phyloP scores from a whole-genome alignment of 2,113 vertebrate species.

The Pseudolaguvia tuberculata region DNA sequence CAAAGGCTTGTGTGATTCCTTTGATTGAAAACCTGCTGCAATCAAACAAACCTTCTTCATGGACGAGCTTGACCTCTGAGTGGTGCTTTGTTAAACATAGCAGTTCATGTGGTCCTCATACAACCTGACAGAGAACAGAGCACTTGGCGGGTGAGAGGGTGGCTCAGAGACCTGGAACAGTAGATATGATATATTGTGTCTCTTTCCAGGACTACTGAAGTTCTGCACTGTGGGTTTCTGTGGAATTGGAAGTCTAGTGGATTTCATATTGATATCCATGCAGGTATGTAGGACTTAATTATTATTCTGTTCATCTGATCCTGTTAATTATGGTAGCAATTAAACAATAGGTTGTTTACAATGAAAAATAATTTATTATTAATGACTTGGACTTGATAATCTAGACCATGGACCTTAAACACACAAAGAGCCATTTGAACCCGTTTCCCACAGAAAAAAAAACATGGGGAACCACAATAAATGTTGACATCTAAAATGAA shows the following conservation, averaged over 20 bases:
- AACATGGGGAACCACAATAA: no score
- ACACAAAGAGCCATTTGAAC: no score
- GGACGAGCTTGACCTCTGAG: neutral
- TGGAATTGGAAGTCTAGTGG: conserved; percentile 94
- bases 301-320: neutral
- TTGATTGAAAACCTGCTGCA: conserved; percentile 24
- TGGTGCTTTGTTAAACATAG: neutral
- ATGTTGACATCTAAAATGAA: no score
- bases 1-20: conserved; percentile 22
- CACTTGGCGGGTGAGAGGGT: neutral
- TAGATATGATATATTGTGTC: conserved; percentile 17
- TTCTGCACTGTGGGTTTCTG: conserved; percentile 99
- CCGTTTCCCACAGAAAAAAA: no score
- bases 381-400: neutral
- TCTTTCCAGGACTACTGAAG: conserved; percentile 84
- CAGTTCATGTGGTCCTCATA: conserved; percentile 20
- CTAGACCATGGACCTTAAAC: no score
- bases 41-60: conserved; percentile 18
- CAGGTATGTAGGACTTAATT: conserved; percentile 75
- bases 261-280: conserved; percentile 96
- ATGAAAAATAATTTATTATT: no score
- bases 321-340: neutral
- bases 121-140: neutral
- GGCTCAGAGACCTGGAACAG: neutral
- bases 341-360: neutral